Percentiles rank a stretch among this genome's conserved stretches.
These are phyloP conservation scores for Ips typographus DNA, from an alignment of 1,140 invertebrate species.

Conservation along the genomic window DNA sequence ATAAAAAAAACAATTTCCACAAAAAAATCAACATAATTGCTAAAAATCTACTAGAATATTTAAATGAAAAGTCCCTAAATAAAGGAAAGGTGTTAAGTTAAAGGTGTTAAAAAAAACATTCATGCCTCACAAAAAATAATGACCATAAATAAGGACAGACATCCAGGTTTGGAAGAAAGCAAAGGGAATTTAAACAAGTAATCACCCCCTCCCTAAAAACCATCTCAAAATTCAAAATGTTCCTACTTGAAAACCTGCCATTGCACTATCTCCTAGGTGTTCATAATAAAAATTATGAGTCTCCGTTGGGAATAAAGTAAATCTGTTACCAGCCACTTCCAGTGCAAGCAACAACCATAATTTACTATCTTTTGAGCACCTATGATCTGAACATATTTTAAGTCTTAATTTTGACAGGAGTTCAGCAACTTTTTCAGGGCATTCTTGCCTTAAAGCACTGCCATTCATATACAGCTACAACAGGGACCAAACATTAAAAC, in stretches of 20 bases:
- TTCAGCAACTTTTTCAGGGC: slow-evolving; percentile 39
- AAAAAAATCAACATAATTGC: no score
- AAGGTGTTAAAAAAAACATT: no score
- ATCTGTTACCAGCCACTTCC: slow-evolving; percentile 41
- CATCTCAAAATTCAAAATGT: not conserved
- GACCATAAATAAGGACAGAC: no score
- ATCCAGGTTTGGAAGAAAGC: no score
- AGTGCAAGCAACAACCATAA: slow-evolving; percentile 45
- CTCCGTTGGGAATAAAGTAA: slow-evolving; percentile 41
- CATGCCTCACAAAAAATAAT: no score
- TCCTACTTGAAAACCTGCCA: slow-evolving; percentile 43
- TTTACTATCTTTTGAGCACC: slow-evolving; percentile 39
- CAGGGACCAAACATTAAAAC: not conserved
- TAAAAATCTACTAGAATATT: no score
- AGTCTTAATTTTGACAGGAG: slow-evolving; percentile 40
- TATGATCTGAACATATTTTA: slow-evolving; percentile 33
- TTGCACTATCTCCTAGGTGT: slow-evolving; percentile 42
- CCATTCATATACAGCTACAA: slow-evolving; percentile 47
- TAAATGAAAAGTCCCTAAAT: no score
- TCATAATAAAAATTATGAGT: slow-evolving; percentile 45
- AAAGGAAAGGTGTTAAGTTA: no score
- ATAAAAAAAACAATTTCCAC: no score
- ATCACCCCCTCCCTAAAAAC: no score
- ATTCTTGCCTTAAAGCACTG: slow-evolving; percentile 34
- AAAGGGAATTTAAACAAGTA: no score